Base-by-base conservation (phyloP, 2,888 invertebrate species). In the Trachelus troglodyta region DNA sequence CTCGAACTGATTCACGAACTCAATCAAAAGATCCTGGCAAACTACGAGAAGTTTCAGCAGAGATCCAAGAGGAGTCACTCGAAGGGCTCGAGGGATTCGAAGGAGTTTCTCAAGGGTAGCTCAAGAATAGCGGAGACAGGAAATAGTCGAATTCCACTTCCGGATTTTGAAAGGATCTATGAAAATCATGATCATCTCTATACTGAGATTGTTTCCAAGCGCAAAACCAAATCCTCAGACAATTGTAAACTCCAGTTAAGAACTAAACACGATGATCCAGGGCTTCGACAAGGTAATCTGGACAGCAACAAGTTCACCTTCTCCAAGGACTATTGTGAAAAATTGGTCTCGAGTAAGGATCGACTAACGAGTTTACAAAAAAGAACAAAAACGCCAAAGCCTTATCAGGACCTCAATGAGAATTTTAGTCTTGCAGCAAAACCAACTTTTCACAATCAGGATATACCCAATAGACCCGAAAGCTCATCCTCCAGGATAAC, bases 21-120 rank as follows among this genome's bases (percentile, higher is more conserved):
- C 34, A 91, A 91, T 81, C 89, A 89, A 37, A 91, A 91, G 82
- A 91, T 91, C 33, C 81, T 91, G 3, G 87, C 88, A 4, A 91
- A 89, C 78, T 89, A 89, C 77, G 90, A 91, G 74, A 86, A 86
- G 34, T 89, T 90, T 75, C 90, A 90, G 68, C 87, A 88, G 33
- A 90, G 85, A 40, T 88, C 89, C 1, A 89, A 86, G 80, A 83
- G 86, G 23, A 76, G 11, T n/a, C 83, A 85, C 33, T 56, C 78
- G 68, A 86, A 83, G 34, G 81, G 78, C 15, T 34, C 68, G 12
- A 75, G 31, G 34, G 78, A 75, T 3, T 3, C 69, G 12, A 15
- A 71, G 15, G 82, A 84, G 35, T 77, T 76, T 1, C 75, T 37
- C 11, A 12, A 12, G 69, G 4, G 4, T 15, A 76, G 35, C 80